Evolutionary conservation across 2,113 vertebrate genomes (phyloP).

Genomic region (Passer montanus): DNA sequence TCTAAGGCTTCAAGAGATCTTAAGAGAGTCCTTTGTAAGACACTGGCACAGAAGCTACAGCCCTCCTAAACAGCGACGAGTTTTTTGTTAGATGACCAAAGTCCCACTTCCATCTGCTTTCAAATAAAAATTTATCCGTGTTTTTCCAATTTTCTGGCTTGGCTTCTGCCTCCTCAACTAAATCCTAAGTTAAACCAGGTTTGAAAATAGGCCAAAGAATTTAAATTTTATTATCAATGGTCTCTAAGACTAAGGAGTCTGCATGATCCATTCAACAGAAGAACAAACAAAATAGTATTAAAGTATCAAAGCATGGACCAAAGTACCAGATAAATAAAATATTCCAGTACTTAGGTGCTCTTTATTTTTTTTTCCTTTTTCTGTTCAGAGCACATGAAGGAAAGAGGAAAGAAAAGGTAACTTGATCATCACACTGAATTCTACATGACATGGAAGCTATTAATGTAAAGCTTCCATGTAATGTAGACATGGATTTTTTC

Average conservation of each 20-base stretch:
- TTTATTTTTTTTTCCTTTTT: neutral
- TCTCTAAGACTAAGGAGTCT: neutral
- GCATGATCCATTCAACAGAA: neutral
- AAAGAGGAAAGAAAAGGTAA: neutral
- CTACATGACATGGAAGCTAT: neutral
- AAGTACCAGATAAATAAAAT: neutral
- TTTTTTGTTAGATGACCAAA: neutral
- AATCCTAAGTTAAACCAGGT: neutral
- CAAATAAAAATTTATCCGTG: neutral
- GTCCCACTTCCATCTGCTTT: neutral
- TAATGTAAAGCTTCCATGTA: neutral
- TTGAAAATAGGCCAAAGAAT: neutral
- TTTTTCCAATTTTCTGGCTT: neutral
- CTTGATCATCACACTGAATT: neutral
- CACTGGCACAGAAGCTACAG: neutral
- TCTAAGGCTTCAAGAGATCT: neutral
- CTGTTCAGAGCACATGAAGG: neutral
- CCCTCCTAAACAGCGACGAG: neutral
- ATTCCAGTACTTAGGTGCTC: neutral
- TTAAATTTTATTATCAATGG: neutral
- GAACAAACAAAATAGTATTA: neutral
- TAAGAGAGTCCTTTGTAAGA: neutral
- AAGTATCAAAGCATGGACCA: neutral
- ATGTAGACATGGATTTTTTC: neutral
- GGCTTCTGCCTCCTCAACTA: neutral